Base-by-base conservation (phyloP, 2,888 invertebrate species). In the Protodeltote pygarga region DNA sequence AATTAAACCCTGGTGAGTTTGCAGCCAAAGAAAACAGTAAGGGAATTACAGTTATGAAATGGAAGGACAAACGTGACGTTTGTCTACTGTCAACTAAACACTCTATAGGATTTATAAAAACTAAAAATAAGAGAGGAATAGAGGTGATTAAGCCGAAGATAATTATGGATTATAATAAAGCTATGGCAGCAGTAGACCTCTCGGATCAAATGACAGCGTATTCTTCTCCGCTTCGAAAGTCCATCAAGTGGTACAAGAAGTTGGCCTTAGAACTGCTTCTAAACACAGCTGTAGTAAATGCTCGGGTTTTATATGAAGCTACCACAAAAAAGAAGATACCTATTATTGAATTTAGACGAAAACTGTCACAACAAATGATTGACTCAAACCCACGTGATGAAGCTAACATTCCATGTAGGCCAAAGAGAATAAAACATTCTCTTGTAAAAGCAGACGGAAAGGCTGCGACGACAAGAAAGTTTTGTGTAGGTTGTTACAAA, bases 201-300 rank as follows among this genome's bases (percentile, higher is more conserved):
- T 68, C 65, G 17, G 75, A 79, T 41, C 78, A 78, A 46, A 72
- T 75, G 70, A 33, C 47, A 14, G 48, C 71, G 3, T 72, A 69
- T 38, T 55, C 51, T 8, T 49, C 65, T 19, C 71, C 74, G 33
- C 42, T 79, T 17, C 49, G 76, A 41, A 78, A 75, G 48, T 64
- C 69, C 11, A 37, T 79, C 8, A 78, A 77, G 42, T 81, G 81
- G 79, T 75, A 75, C 42, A 68, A 51, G 39, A 81, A 79, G 49
- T 27, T 76, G 25, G 76, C 20, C 5, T 17, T 39, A 5, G 42
- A 42, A 21, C 10, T 42, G n/a, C n/a, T 49, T 20, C 21, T 49
- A 5, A 42, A 49, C 24, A 39, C 34, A 6, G 39, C 39, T 5
- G 9, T 34, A 11, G 28, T 47, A 14, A 47, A 47, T 39, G 33